A percentile compares a stretch with the other conserved stretches of the same genome.
phyloP scores from a whole-genome alignment of 2,113 vertebrate genomes.

The Gnathonemus longibarbis region DNA sequence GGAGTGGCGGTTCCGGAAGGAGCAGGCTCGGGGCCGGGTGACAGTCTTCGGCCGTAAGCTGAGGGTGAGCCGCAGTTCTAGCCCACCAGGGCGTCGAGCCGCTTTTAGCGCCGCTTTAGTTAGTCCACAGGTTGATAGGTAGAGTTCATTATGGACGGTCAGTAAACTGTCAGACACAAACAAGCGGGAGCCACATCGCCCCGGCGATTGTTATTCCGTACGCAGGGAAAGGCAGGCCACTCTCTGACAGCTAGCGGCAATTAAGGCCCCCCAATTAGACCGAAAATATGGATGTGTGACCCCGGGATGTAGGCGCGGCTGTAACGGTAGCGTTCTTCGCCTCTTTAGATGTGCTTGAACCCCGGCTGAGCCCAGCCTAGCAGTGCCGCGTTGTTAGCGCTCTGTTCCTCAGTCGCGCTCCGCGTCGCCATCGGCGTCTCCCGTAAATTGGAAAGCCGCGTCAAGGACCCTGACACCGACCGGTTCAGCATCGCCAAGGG shows the following conservation, averaged over 20 bases:
- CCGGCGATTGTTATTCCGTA: background rate
- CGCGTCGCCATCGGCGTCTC: background rate
- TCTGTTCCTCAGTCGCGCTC: background rate
- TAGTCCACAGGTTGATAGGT: background rate
- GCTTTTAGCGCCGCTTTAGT: background rate
- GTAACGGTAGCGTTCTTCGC: background rate
- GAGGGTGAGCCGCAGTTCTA: constrained; percentile 61
- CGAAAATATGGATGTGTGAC: background rate
- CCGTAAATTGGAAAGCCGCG: background rate
- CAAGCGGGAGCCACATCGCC: background rate
- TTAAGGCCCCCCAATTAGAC: background rate
- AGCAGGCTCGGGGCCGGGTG: constrained; percentile 87
- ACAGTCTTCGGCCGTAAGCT: constrained; percentile 93
- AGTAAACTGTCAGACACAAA: background rate
- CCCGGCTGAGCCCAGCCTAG: background rate
- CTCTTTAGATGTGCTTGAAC: background rate
- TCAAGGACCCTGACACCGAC: background rate
- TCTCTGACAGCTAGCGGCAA: background rate
- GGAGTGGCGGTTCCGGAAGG: constrained; percentile 95
- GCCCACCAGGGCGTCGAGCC: background rate
- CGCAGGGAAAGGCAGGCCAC: background rate
- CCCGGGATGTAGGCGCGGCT: background rate
- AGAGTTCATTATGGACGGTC: background rate
- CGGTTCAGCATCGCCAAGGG: background rate
- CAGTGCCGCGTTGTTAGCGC: background rate